Evolutionary conservation across 2,113 vertebrate genomes (phyloP).

Genomic region (Plecturocebus donacophilus): DNA sequence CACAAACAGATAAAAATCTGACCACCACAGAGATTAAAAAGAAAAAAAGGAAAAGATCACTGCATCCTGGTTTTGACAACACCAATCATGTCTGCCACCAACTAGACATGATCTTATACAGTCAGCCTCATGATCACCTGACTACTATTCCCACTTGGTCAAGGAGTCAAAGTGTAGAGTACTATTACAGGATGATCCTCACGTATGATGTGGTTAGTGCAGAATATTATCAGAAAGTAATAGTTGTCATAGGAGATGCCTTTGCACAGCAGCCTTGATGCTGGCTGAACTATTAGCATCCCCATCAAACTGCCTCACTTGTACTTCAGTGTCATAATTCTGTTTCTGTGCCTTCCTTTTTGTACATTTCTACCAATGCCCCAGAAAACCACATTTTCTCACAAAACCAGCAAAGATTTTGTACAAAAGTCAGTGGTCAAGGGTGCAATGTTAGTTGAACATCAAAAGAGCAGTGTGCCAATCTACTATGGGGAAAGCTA

Average conservation of each 20-base stretch:
- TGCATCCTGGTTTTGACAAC: constrained; percentile 87
- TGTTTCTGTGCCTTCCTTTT: constrained; percentile 77
- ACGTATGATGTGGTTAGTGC: constrained; percentile 88
- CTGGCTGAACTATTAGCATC: constrained; percentile 88
- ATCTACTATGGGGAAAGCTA: not conserved
- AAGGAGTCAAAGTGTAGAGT: constrained; percentile 81
- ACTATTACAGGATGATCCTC: constrained; percentile 85
- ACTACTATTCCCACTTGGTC: constrained; percentile 83
- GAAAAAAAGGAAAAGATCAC: constrained; percentile 67
- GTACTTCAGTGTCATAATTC: constrained; percentile 85
- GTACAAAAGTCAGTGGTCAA: not conserved
- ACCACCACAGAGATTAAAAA: constrained; percentile 84
- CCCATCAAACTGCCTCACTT: constrained; percentile 83
- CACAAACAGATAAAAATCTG: constrained; percentile 89
- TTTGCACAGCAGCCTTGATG: constrained; percentile 83
- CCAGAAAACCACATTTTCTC: constrained; percentile 89
- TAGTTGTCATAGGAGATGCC: constrained; percentile 85
- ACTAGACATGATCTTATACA: constrained; percentile 85
- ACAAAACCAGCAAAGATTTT: constrained; percentile 1
- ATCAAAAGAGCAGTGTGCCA: not conserved
- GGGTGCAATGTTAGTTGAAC: not conserved
- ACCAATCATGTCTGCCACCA: constrained; percentile 91
- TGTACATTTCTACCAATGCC: constrained; percentile 87
- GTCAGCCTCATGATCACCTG: constrained; percentile 80
- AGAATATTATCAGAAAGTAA: constrained; percentile 88